A percentile compares a stretch with the other conserved stretches of the same genome.
Conservation (phyloP, 2,113 vertebrate species). For the Eulemur macaco region DNA sequence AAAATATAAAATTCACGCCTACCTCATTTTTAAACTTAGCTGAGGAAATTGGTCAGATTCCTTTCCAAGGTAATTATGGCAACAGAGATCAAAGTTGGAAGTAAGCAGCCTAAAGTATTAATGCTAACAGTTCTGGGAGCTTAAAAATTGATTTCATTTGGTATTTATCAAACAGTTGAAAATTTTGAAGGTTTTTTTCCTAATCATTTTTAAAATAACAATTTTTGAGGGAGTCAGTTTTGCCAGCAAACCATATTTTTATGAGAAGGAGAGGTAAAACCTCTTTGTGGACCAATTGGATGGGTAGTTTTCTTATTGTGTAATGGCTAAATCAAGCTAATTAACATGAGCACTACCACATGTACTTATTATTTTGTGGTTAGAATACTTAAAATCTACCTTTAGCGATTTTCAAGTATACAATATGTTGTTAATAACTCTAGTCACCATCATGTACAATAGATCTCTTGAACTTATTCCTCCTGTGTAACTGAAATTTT, state of each 20-base stretch:
- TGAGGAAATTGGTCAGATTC: neutral
- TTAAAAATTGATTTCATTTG: neutral
- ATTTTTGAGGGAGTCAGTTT: neutral
- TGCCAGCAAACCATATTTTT: neutral
- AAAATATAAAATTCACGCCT: neutral
- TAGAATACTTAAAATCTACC: neutral
- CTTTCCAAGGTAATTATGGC: neutral
- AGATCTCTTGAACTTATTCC: too few relatives aligned
- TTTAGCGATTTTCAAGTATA: neutral
- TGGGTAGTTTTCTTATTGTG: neutral
- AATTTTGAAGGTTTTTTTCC: neutral
- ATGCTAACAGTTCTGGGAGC: neutral
- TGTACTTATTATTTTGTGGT: neutral
- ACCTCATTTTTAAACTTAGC: neutral
- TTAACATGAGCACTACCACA: neutral
- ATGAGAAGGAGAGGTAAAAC: neutral
- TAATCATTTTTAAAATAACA: neutral
- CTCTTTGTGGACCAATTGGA: neutral
- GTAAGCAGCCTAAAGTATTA: neutral
- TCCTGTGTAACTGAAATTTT: too few relatives aligned
- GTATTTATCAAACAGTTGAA: neutral
- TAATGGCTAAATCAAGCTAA: neutral
- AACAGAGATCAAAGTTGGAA: neutral
- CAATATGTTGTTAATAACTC: too few relatives aligned
- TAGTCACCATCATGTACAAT: too few relatives aligned